Percentiles rank a stretch among this genome's conserved stretches.
These are phyloP conservation scores for Notolabrus celidotus DNA, from an alignment of 2,797 vertebrate genomes.

Conservation along the genomic window DNA sequence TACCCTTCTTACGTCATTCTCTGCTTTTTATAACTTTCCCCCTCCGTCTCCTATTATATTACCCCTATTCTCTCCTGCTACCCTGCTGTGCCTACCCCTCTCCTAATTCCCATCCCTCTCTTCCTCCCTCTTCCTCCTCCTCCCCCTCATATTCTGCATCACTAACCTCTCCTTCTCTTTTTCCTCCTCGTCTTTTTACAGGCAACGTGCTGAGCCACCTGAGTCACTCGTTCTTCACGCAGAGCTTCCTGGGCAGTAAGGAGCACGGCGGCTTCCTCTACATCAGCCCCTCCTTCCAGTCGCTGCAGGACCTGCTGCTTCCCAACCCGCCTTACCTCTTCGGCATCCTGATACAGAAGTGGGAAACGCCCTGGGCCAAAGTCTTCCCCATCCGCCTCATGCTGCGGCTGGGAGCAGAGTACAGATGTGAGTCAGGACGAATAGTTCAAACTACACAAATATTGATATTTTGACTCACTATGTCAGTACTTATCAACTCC, in stretches of 20 bases:
- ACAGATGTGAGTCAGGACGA: slow-evolving; percentile 90
- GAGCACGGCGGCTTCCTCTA: slow-evolving; percentile 98
- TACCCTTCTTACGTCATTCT: background rate
- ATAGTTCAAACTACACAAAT: no score
- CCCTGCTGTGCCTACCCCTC: background rate
- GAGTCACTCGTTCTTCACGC: slow-evolving; percentile 98
- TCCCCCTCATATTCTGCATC: slow-evolving; percentile 1
- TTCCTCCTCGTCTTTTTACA: slow-evolving; percentile 70
- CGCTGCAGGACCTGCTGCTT: slow-evolving; percentile 94
- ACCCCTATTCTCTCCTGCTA: background rate
- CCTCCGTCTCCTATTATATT: slow-evolving; percentile 1
- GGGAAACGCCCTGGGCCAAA: slow-evolving; percentile 99
- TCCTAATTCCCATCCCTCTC: slow-evolving; percentile 1
- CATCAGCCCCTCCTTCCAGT: slow-evolving; percentile 95
- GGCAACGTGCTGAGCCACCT: slow-evolving; percentile 95
- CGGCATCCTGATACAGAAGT: slow-evolving; percentile 98
- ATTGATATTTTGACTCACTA: no score
- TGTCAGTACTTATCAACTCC: no score
- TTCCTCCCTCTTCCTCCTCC: background rate
- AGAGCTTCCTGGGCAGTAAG: slow-evolving; percentile 97
- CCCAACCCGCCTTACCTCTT: slow-evolving; percentile 97
- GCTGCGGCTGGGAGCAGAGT: slow-evolving; percentile 97
- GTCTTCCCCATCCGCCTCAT: slow-evolving; percentile 98
- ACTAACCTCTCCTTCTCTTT: slow-evolving; percentile 16
- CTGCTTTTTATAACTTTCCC: background rate